These are phyloP conservation scores for Damaliscus lunatus DNA, from an alignment of 2,113 vertebrate genomes.

Conservation along the genomic window DNA sequence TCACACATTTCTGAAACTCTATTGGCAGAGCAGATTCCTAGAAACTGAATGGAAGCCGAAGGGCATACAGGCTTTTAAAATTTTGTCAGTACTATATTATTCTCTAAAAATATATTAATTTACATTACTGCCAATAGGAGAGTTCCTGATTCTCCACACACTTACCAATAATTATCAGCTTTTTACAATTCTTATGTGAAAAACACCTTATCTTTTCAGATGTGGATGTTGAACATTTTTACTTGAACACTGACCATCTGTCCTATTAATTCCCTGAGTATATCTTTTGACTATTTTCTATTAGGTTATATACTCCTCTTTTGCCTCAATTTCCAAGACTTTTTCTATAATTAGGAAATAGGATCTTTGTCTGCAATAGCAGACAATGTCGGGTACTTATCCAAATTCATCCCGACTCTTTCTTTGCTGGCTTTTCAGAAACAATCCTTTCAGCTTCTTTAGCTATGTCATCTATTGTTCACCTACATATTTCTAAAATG, in stretches of 20 bases:
- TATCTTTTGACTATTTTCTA: background rate
- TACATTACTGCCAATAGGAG: background rate
- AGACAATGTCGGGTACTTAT: background rate
- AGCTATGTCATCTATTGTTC: background rate
- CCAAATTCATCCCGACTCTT: background rate
- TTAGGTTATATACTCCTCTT: background rate
- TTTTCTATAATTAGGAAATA: background rate
- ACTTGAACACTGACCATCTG: background rate
- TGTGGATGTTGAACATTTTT: background rate
- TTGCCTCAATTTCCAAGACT: background rate
- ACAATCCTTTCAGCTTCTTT: background rate
- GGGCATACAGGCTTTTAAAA: background rate
- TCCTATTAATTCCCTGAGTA: background rate
- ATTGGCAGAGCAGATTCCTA: background rate
- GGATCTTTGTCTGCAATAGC: background rate
- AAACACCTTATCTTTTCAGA: background rate
- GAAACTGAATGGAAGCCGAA: background rate
- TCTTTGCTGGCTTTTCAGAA: background rate
- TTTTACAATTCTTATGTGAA: background rate
- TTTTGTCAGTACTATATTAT: background rate
- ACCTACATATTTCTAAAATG: background rate
- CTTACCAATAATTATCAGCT: background rate
- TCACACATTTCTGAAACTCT: background rate
- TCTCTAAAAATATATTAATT: background rate
- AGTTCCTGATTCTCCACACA: background rate